phyloP scores from a whole-genome alignment of 2,113 vertebrate species.

The Coptodon bakossiorum region DNA sequence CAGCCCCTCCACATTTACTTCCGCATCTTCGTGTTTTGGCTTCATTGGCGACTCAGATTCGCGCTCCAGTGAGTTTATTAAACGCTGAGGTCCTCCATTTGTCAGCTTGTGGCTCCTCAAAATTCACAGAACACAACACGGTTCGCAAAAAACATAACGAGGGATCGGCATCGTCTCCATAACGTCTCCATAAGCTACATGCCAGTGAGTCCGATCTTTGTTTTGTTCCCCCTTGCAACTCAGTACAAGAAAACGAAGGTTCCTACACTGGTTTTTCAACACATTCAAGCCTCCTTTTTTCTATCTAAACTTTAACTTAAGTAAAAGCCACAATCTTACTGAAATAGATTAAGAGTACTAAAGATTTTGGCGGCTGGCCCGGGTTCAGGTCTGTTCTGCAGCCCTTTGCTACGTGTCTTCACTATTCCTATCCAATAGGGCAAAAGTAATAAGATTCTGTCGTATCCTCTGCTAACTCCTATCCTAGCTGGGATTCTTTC shows the following conservation, averaged over 20 bases:
- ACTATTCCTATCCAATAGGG: background rate
- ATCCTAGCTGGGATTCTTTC: background rate
- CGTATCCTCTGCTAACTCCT: background rate
- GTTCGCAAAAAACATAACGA: background rate
- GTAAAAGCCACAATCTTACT: background rate
- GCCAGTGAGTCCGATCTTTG: background rate
- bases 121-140: background rate
- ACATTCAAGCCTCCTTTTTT: background rate
- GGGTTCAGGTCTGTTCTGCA: background rate
- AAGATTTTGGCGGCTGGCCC: background rate
- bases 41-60: background rate
- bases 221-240: background rate
- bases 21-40: background rate
- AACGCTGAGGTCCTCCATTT: background rate
- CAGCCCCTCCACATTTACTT: background rate
- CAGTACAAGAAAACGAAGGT: background rate
- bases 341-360: background rate
- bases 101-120: background rate
- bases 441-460: background rate
- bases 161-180: background rate
- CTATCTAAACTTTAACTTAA: background rate
- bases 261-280: background rate
- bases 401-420: background rate
- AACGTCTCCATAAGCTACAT: background rate
- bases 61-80: background rate